Conservation (phyloP, 2,797 vertebrate species). For the Gallinago nigripennis region DNA sequence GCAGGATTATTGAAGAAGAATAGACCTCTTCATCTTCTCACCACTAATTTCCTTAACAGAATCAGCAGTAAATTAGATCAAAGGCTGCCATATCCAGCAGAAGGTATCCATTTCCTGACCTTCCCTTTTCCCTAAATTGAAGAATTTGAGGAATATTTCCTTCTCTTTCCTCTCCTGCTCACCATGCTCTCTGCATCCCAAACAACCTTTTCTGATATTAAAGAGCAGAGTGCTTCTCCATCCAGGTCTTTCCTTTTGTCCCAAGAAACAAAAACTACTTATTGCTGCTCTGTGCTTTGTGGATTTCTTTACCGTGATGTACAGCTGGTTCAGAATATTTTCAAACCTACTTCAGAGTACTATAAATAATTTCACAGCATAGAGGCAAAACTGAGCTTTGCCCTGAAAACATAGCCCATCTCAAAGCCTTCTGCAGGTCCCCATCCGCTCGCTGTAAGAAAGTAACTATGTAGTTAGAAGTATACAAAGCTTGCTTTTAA, state of each 20-base stretch:
- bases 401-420: not conserved
- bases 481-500: not conserved
- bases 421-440: not conserved
- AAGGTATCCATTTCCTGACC: not conserved
- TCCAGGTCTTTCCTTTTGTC: not conserved
- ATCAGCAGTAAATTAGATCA: not conserved
- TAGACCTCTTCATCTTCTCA: not conserved
- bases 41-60: not conserved
- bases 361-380: constrained; percentile 20
- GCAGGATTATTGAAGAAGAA: not conserved
- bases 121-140: not conserved
- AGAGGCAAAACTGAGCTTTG: not conserved
- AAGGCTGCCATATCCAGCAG: not conserved
- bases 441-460: not conserved
- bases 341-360: not conserved
- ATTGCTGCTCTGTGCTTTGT: not conserved
- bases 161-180: not conserved
- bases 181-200: not conserved
- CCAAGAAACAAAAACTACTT: not conserved
- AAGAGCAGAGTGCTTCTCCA: not conserved
- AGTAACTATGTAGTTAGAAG: not conserved
- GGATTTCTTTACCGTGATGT: not conserved
- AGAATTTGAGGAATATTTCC: not conserved
- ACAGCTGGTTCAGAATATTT: not conserved
- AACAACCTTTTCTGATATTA: not conserved